Evolutionary conservation across 2,113 vertebrate genomes (phyloP), one percentile per base, ranked within the genome.

Genomic region (Desmodus rotundus): DNA sequence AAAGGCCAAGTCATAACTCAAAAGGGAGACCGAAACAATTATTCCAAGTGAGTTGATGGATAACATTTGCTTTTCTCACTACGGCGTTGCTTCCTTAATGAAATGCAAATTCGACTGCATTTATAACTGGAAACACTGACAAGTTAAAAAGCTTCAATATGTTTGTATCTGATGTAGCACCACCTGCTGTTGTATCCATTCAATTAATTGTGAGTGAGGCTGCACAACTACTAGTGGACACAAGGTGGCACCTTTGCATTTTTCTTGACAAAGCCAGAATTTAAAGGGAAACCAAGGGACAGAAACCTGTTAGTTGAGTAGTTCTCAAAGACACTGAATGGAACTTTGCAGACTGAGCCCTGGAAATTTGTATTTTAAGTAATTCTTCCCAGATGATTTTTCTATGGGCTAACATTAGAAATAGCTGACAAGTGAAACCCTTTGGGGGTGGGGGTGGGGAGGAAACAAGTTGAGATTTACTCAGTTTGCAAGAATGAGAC

Each of bases 191-290:
- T 54, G 22, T 9, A 7, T 22, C 24, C 36, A 5, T 28, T 88
- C 28, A 22, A 26, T 26, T 20, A 31, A 28, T 31, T 41, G 20
- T 14, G 20, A 72, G 15, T 16, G 36, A 56, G 36, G 43, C 45
- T 93, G 87, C 41, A n/a, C 5, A 47, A 54, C 6, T 28, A 4
- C 1, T 33, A 11, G 10, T 0, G 22, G 65, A 77, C 98, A 96
- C 98, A 96, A 98, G 98, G 58, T 97, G 98, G 98, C 97, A 68
- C 1, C 22, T 63, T 58, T 89, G 96, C 52, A 96, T 45, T 88
- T 15, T n/a, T 91, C 61, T 87, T 33, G 15, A 26, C 9, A 19
- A 85, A 87, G 45, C 2, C 47, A 45, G 56, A 41, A 2, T 26
- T 70, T 26, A 87, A 89, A 85, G 2, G 72, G 7, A 33, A 82